phyloP scores from a whole-genome alignment of 2,888 invertebrate genomes.

The Drosophila niveifrons region DNA sequence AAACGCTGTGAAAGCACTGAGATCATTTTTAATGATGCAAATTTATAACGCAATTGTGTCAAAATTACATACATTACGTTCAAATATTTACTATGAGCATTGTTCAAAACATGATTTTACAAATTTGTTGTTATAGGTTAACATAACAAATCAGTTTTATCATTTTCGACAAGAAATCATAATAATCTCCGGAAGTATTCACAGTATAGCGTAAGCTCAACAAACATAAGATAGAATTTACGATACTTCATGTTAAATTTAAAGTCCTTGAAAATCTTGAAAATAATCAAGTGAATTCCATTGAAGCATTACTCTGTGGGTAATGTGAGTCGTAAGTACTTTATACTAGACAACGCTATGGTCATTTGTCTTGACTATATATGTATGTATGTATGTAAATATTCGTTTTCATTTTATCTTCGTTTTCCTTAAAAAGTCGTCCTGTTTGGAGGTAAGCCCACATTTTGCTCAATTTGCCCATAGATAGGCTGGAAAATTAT shows the following conservation, averaged over 20 bases:
- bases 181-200: background rate
- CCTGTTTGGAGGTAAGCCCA: slow-evolving; percentile 31
- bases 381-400: slow-evolving; percentile 4
- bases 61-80: background rate
- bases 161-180: background rate
- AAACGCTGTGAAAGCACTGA: background rate
- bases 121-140: too few species aligned
- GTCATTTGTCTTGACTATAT: slow-evolving; percentile 17
- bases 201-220: background rate
- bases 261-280: background rate
- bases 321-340: slow-evolving; percentile 5
- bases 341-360: slow-evolving; percentile 15
- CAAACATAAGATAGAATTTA: background rate
- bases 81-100: too few species aligned
- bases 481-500: slow-evolving; percentile 41
- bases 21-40: background rate
- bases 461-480: slow-evolving; percentile 40
- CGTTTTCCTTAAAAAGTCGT: slow-evolving; percentile 27
- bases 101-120: too few species aligned
- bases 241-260: background rate
- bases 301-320: background rate
- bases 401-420: slow-evolving; percentile 31
- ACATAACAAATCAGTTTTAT: background rate
- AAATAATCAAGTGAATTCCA: slow-evolving; percentile 17
- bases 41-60: background rate